Percentiles rank a stretch among this genome's conserved stretches.
phyloP scores from a whole-genome alignment of 1,140 invertebrate species.

The Tribolium madens region DNA sequence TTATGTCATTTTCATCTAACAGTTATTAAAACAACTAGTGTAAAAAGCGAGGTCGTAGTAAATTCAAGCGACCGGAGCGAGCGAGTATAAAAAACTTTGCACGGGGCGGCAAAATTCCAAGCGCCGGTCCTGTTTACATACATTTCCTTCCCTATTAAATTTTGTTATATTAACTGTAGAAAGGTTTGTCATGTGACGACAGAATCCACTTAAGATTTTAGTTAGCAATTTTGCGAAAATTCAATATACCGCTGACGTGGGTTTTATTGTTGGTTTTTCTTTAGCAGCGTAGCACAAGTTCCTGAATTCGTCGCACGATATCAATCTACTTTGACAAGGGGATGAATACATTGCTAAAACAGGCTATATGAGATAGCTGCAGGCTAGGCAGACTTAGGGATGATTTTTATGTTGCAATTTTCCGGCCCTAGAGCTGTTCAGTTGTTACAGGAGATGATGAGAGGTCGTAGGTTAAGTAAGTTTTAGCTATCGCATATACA shows the following conservation, averaged over 20 bases:
- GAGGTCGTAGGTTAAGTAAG: conserved; percentile 60
- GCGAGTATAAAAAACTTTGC: too few species aligned
- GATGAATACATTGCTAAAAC: conserved; percentile 56
- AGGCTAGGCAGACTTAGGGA: conserved; percentile 46
- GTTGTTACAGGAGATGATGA: conserved; percentile 56
- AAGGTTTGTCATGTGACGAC: background rate
- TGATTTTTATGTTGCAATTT: conserved; percentile 61
- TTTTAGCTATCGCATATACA: conserved; percentile 49
- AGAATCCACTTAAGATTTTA: conserved; percentile 30
- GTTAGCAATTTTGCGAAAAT: conserved; percentile 23
- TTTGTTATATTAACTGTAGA: background rate
- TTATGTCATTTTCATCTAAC: too few species aligned
- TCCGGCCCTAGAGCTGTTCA: conserved; percentile 57
- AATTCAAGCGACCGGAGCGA: too few species aligned
- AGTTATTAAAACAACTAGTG: too few species aligned
- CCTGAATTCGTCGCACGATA: conserved; percentile 47
- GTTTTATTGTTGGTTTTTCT: conserved; percentile 38
- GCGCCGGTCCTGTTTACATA: too few species aligned
- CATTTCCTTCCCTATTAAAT: too few species aligned
- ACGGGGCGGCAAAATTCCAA: too few species aligned
- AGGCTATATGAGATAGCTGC: conserved; percentile 52
- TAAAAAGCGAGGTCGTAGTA: too few species aligned
- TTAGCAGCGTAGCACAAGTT: conserved; percentile 32
- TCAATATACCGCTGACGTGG: conserved; percentile 21
- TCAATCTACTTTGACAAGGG: conserved; percentile 55